phyloP scores from a whole-genome alignment of 2,113 vertebrate species.

The Tenebrosternarchus preto region DNA sequence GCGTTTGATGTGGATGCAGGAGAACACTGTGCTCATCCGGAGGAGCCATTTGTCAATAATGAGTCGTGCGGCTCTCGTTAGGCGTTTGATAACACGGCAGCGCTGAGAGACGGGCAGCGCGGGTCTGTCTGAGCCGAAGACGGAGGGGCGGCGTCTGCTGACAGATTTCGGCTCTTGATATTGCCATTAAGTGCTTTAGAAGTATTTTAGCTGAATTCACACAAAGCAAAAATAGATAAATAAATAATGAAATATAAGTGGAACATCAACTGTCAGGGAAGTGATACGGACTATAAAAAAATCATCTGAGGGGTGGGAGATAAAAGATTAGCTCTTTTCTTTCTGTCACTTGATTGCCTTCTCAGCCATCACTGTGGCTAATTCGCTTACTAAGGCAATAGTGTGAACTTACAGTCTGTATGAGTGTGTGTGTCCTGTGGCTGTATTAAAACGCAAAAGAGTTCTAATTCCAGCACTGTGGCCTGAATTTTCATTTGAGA shows the following conservation, averaged over 20 bases:
- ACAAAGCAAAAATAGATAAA: conserved; percentile 81
- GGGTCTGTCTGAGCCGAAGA: conserved; percentile 66
- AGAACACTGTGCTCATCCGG: conserved; percentile 59
- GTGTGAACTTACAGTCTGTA: conserved; percentile 54
- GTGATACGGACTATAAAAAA: conserved; percentile 77
- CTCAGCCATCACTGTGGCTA: conserved; percentile 70
- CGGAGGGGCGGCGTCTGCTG: conserved; percentile 70
- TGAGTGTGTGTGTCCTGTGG: conserved; percentile 46
- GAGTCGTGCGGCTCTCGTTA: conserved; percentile 76
- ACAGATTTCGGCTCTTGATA: conserved; percentile 76
- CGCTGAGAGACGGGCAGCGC: conserved; percentile 63
- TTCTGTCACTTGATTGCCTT: conserved; percentile 73
- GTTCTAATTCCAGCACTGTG: conserved; percentile 59
- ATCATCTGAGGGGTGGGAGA: conserved; percentile 73
- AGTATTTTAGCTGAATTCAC: conserved; percentile 84
- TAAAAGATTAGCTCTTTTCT: conserved; percentile 77
- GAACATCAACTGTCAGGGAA: conserved; percentile 76
- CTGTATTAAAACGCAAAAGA: conserved; percentile 59
- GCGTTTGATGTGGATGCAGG: no score
- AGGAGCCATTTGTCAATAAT: conserved; percentile 82
- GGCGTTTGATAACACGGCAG: conserved; percentile 70
- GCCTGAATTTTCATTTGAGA: conserved; percentile 28
- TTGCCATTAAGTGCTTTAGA: conserved; percentile 76
- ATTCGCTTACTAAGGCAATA: conserved; percentile 79
- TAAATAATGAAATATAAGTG: conserved; percentile 81